Evolutionary conservation across 2,113 vertebrate genomes (phyloP).

Genomic region (Chaetops frenatus): DNA sequence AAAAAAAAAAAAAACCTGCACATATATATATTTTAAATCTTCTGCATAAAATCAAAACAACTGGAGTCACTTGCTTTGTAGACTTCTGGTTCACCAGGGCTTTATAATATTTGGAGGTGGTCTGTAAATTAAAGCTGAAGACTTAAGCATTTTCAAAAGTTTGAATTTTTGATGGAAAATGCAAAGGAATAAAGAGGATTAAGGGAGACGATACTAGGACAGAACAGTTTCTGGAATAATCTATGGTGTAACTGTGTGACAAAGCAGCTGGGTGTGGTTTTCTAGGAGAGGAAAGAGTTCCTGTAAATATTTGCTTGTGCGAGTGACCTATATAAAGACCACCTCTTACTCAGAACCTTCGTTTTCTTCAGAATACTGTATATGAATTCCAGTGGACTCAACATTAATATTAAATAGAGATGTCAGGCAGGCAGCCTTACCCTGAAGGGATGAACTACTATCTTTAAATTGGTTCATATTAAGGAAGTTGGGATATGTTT

Average conservation of each 20-base stretch:
- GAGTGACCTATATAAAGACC: neutral
- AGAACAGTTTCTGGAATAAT: neutral
- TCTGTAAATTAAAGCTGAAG: neutral
- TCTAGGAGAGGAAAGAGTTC: neutral
- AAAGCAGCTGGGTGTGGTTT: neutral
- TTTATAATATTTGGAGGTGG: neutral
- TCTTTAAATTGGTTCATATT: neutral
- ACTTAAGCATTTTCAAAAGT: neutral
- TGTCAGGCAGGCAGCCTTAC: neutral
- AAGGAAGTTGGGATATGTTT: neutral
- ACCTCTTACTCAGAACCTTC: neutral
- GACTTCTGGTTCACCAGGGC: neutral
- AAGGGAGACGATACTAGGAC: neutral
- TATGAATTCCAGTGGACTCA: neutral
- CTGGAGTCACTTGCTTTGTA: neutral
- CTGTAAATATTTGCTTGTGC: neutral
- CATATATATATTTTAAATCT: neutral
- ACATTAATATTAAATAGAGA: neutral
- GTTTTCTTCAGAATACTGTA: neutral
- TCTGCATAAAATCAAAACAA: constrained; percentile 8
- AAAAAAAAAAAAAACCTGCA: neutral
- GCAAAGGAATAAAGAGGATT: neutral
- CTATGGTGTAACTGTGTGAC: neutral
- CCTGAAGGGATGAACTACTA: neutral
- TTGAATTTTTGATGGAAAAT: neutral